Evolutionary conservation across 2,797 vertebrate species (phyloP).

Genomic region (Syngnathus acus): DNA sequence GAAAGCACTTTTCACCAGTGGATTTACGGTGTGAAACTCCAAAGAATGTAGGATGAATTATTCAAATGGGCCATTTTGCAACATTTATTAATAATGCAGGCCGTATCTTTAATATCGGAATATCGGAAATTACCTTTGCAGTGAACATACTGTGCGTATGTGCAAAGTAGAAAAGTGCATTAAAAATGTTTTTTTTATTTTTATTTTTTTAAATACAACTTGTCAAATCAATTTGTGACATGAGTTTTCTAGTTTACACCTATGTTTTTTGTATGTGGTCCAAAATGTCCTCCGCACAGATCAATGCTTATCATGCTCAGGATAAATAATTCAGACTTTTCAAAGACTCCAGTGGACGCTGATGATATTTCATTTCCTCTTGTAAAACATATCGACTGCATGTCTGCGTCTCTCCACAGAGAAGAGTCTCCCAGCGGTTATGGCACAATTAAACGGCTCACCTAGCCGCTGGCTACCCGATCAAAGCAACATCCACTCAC

Average conservation of each 20-base stretch:
- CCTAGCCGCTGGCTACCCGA: constrained; percentile 54
- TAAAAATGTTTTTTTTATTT: too few relatives aligned
- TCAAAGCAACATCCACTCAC: constrained; percentile 55
- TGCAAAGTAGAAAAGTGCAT: not conserved
- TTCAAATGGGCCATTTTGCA: constrained; percentile 59
- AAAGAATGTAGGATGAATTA: constrained; percentile 53
- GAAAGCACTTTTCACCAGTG: constrained; percentile 28
- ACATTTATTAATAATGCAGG: constrained; percentile 63
- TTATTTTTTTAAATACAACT: too few relatives aligned
- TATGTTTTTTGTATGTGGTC: too few relatives aligned
- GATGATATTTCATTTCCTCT: constrained; percentile 8
- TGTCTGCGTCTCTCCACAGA: constrained; percentile 33
- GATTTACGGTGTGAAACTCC: constrained; percentile 38
- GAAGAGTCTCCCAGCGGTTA: constrained; percentile 33
- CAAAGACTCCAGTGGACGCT: constrained; percentile 12
- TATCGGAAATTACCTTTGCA: constrained; percentile 31
- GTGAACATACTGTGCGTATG: constrained; percentile 34
- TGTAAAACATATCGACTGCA: constrained; percentile 16
- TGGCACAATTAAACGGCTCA: constrained; percentile 46
- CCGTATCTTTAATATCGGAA: constrained; percentile 47
- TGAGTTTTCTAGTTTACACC: too few relatives aligned
- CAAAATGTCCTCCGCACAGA: not conserved
- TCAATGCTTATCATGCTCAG: constrained; percentile 2
- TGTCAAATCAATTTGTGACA: too few relatives aligned
- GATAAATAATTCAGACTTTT: constrained; percentile 13